A percentile compares a stretch with the other conserved stretches of the same genome.
Evolutionary conservation across 2,113 vertebrate genomes (phyloP).

Genomic region (Saccopteryx leptura): DNA sequence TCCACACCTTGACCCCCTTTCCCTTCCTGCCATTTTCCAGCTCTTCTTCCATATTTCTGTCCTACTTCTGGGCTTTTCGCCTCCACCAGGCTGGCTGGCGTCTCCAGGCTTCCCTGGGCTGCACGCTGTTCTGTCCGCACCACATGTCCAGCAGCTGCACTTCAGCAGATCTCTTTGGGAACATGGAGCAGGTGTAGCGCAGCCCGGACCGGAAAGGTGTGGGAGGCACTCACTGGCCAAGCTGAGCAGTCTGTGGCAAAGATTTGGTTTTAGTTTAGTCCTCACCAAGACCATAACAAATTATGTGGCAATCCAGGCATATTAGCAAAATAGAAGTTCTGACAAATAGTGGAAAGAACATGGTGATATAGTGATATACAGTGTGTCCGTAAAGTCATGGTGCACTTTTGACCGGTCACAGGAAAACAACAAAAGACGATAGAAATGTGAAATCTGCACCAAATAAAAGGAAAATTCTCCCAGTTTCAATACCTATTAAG

Average conservation of each 20-base stretch:
- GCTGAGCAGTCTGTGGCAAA: not conserved
- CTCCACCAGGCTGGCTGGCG: not conserved
- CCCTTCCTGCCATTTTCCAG: accelerated
- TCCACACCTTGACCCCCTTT: too few relatives aligned
- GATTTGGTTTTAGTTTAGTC: not conserved
- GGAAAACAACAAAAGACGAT: too few relatives aligned
- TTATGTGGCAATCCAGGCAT: not conserved
- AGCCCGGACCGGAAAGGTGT: not conserved
- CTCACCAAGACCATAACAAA: not conserved
- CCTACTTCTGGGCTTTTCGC: not conserved
- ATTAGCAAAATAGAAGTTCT: not conserved
- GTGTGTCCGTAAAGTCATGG: too few relatives aligned
- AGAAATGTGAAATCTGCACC: too few relatives aligned
- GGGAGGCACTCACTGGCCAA: not conserved
- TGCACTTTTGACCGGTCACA: too few relatives aligned
- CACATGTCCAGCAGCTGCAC: accelerated
- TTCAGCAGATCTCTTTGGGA: not conserved
- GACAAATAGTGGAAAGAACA: not conserved
- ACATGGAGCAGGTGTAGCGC: not conserved
- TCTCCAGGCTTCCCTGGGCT: not conserved
- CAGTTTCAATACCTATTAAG: too few relatives aligned
- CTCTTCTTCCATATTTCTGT: not conserved
- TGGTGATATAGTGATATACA: not conserved
- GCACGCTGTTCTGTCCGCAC: too few relatives aligned
- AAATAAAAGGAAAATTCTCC: too few relatives aligned